Conservation (phyloP, 2,113 vertebrate species). For the Apodemus sylvaticus region DNA sequence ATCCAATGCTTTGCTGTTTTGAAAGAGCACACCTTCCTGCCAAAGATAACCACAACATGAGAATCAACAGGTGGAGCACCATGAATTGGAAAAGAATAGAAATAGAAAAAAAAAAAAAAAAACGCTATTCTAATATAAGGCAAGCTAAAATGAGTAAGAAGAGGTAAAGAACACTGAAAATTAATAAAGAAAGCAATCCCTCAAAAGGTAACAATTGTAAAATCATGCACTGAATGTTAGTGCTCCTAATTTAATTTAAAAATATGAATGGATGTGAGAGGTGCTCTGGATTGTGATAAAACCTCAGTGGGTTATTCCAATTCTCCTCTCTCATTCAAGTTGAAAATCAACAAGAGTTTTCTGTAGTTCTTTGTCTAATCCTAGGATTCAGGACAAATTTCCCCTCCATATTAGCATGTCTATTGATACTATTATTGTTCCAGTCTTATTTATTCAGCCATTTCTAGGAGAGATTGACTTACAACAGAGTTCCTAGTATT, state of each 20-base stretch:
- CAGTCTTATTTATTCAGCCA: not conserved
- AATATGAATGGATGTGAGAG: not conserved
- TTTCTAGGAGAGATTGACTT: not conserved
- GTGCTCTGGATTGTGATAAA: not conserved
- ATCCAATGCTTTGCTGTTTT: not conserved
- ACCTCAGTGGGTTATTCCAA: not conserved
- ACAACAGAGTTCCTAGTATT: not conserved
- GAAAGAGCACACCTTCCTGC: not conserved
- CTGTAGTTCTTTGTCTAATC: not conserved
- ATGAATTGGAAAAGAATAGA: not conserved
- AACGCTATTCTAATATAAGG: not conserved
- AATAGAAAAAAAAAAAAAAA: too few relatives aligned
- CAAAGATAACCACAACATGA: not conserved
- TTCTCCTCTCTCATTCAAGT: not conserved
- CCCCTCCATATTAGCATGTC: not conserved
- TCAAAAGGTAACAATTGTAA: not conserved
- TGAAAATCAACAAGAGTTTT: not conserved
- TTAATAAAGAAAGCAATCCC: not conserved
- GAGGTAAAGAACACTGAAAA: not conserved
- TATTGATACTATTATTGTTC: not conserved
- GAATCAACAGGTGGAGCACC: not conserved
- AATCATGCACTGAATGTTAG: not conserved
- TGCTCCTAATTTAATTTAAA: not conserved
- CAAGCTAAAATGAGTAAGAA: not conserved
- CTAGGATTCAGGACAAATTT: not conserved